These are phyloP conservation scores for Tachysurus fulvidraco DNA, from an alignment of 2,113 vertebrate genomes.

Conservation along the genomic window DNA sequence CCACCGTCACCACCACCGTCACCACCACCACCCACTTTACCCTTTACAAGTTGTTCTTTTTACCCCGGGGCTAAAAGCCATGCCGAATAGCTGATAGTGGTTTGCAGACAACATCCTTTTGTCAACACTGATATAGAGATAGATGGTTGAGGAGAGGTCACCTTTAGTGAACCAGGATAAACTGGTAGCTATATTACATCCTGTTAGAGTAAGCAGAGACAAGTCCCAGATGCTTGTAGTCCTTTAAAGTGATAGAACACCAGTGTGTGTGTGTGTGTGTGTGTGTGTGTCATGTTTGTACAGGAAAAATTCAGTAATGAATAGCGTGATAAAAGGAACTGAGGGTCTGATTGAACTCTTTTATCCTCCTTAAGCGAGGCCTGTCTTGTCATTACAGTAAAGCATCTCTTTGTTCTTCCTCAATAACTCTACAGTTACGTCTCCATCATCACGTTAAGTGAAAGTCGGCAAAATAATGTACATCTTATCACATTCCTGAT, in stretches of 20 bases:
- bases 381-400: slow-evolving; percentile 24
- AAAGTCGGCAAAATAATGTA: slow-evolving; percentile 12
- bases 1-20: not conserved
- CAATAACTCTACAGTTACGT: not conserved
- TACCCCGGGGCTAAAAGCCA: not conserved
- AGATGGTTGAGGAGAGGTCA: too few species aligned
- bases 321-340: slow-evolving; percentile 14
- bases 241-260: not conserved
- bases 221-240: not conserved
- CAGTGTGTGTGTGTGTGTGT: not conserved
- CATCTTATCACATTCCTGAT: not conserved
- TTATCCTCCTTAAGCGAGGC: slow-evolving; percentile 2
- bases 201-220: not conserved
- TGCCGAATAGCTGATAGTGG: too few species aligned
- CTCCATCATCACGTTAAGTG: not conserved
- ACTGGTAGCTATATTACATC: not conserved
- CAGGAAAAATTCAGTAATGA: slow-evolving; percentile 10
- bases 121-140: too few species aligned
- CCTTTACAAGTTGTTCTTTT: not conserved
- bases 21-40: too few species aligned
- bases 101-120: not conserved
- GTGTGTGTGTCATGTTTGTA: slow-evolving; percentile 28
- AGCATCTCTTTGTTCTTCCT: slow-evolving; percentile 4
- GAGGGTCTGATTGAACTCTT: slow-evolving; percentile 17
- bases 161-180: not conserved